Base-by-base conservation (phyloP, 2,888 invertebrate species). In the Cremastinae sp. region DNA sequence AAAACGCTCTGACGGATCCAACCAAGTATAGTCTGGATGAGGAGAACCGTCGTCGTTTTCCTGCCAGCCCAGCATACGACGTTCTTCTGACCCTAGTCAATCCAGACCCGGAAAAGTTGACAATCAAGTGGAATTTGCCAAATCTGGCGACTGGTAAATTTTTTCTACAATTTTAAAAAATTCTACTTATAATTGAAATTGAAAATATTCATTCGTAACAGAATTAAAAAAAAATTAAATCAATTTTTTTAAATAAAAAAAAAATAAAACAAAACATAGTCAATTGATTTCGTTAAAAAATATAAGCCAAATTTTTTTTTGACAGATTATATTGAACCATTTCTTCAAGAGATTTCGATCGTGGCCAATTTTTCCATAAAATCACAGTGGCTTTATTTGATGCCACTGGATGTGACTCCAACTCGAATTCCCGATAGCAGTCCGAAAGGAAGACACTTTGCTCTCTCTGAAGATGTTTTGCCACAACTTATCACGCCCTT, bases 381-480 rank as follows among this genome's bases (percentile, higher is more conserved):
- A 87, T 96, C 97, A 0, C 98, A 98, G 89, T 96, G 96, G 94
- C 91, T 97, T 59, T 96, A 96, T 89, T 93, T 96, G 69, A 91
- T 96, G 2, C 93, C 95, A 56, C 92, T 98, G 66, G 95, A 95
- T 71, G 94, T 96, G 5, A 92, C 93, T 74, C 93, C 95, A 0
- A 93, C 91, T 82, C 93, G 93, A 89, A 92, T 95, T 8, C 82
- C 84, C 0, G 92, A 92, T 75, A 83, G 87, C 43, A 89, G 91
- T 38, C 86, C 87, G 54, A 85, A 91, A 14, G 92, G 92, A 0
- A 91, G 93, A 1, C 93, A 94, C 82, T 94, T 91, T 84, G 93
- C 93, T 0, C 90, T 96, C 22, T 91, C 92, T 3, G 93, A 94
- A 82, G 93, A 94, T 16, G 92, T 95, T 18, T 91, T 98, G 74